Evolutionary conservation across 2,888 invertebrate genomes (phyloP).

Genomic region (Dione vanillae): DNA sequence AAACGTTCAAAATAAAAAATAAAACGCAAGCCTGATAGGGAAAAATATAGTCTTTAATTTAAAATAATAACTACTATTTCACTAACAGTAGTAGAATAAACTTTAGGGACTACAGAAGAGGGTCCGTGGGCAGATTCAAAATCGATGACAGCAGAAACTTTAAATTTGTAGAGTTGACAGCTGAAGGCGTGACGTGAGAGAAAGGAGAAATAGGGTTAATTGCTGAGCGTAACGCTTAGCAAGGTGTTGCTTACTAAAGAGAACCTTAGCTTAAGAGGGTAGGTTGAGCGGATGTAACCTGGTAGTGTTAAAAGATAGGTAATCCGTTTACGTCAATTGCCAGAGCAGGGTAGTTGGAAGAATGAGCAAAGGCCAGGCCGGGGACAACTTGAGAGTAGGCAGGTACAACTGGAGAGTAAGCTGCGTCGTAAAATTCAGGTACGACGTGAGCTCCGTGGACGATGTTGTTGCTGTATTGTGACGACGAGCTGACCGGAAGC

Average conservation of each 20-base stretch:
- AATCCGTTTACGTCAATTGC: slow-evolving; percentile 74
- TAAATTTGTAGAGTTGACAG: slow-evolving; percentile 55
- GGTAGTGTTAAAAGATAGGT: slow-evolving; percentile 79
- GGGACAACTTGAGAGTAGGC: slow-evolving; percentile 49
- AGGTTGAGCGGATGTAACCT: no score
- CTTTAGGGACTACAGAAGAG: slow-evolving; percentile 60
- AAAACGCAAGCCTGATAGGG: no score
- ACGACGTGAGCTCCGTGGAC: slow-evolving; percentile 59
- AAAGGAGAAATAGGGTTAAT: slow-evolving; percentile 58
- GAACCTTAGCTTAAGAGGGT: slow-evolving; percentile 75
- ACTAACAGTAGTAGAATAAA: no score
- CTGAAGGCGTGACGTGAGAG: slow-evolving; percentile 54
- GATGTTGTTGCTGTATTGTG: slow-evolving; percentile 62
- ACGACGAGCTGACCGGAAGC: slow-evolving; percentile 53
- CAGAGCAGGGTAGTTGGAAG: slow-evolving; percentile 74
- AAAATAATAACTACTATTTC: no score
- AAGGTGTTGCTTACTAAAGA: slow-evolving; percentile 70
- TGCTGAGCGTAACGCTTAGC: slow-evolving; percentile 67
- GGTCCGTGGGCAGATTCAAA: slow-evolving; percentile 45
- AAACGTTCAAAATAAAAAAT: no score
- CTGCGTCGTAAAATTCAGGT: slow-evolving; percentile 55
- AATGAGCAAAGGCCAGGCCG: slow-evolving; percentile 58
- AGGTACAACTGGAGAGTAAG: slow-evolving; percentile 50
- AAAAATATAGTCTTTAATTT: no score
- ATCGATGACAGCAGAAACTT: slow-evolving; percentile 46